Percentiles rank a stretch among this genome's conserved stretches.
Conservation (phyloP, 2,797 vertebrate species). For the Lacerta bilineata region DNA sequence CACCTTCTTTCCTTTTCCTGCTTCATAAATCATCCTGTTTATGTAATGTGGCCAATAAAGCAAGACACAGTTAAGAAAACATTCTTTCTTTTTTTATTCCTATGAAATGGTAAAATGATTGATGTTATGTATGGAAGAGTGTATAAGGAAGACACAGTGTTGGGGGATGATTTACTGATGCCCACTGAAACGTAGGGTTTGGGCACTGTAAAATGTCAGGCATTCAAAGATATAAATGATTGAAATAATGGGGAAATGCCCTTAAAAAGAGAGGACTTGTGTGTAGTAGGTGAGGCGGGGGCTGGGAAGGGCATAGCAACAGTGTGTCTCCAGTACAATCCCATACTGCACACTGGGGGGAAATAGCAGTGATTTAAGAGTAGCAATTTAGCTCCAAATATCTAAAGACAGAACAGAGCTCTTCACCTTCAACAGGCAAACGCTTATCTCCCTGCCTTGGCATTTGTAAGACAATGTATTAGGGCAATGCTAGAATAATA, state of each 20-base stretch:
- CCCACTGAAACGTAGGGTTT: conserved; percentile 35
- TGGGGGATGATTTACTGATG: conserved; percentile 68
- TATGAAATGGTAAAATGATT: conserved; percentile 65
- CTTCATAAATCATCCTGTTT: conserved; percentile 75
- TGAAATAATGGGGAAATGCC: conserved; percentile 45
- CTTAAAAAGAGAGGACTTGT: conserved; percentile 3
- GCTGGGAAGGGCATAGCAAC: neutral
- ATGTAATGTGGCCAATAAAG: conserved; percentile 68
- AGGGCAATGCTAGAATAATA: conserved; percentile 41
- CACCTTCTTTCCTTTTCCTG: conserved; percentile 12
- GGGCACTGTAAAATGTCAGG: conserved; percentile 34
- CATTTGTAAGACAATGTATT: conserved; percentile 35
- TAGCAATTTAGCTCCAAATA: conserved; percentile 1
- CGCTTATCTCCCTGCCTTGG: conserved; percentile 27
- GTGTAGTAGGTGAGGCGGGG: neutral
- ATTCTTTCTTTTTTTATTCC: conserved; percentile 52
- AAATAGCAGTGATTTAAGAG: conserved; percentile 30
- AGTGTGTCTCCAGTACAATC: neutral
- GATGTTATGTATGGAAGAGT: conserved; percentile 62
- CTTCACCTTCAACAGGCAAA: conserved; percentile 8
- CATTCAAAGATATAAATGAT: conserved; percentile 52
- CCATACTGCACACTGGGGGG: neutral
- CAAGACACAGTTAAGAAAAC: conserved; percentile 64
- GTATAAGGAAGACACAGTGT: conserved; percentile 50
- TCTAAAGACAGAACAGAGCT: conserved; percentile 34